A percentile compares a stretch with the other conserved stretches of the same genome.
Conservation (phyloP, 2,113 vertebrate genomes). For the Myiozetetes cayanensis region DNA sequence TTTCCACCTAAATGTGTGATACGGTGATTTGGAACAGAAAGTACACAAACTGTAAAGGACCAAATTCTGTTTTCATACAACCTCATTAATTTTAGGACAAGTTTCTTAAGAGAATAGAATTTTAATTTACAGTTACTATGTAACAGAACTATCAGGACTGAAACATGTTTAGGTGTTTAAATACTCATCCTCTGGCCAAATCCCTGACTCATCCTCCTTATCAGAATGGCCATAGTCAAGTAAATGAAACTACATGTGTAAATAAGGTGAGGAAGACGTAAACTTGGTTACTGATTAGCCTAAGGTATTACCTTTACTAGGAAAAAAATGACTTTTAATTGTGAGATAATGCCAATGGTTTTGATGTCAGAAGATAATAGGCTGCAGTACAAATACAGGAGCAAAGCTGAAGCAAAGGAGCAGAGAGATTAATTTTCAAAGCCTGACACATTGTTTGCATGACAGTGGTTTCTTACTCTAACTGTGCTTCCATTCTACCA, state of each 20-base stretch:
- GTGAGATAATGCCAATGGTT: background rate
- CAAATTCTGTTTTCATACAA: background rate
- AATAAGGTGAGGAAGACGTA: background rate
- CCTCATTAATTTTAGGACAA: background rate
- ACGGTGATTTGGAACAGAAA: background rate
- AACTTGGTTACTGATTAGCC: background rate
- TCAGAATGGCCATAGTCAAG: background rate
- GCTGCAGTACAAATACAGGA: background rate
- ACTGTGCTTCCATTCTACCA: background rate
- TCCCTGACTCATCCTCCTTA: background rate
- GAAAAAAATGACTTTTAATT: background rate
- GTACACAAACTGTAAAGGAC: background rate
- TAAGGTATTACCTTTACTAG: background rate
- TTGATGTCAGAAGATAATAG: background rate
- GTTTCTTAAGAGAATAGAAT: background rate
- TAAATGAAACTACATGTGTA: background rate
- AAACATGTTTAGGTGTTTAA: background rate
- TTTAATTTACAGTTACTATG: background rate
- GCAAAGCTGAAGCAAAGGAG: background rate
- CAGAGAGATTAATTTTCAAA: slow-evolving; percentile 2
- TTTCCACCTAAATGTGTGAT: background rate
- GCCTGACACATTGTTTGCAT: background rate
- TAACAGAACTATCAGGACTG: background rate
- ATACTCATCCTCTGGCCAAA: background rate
- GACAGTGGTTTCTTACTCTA: background rate